Percentiles rank a stretch among this genome's conserved stretches.
Evolutionary conservation across 2,888 invertebrate genomes (phyloP).

Genomic region (Callinectes sapidus): DNA sequence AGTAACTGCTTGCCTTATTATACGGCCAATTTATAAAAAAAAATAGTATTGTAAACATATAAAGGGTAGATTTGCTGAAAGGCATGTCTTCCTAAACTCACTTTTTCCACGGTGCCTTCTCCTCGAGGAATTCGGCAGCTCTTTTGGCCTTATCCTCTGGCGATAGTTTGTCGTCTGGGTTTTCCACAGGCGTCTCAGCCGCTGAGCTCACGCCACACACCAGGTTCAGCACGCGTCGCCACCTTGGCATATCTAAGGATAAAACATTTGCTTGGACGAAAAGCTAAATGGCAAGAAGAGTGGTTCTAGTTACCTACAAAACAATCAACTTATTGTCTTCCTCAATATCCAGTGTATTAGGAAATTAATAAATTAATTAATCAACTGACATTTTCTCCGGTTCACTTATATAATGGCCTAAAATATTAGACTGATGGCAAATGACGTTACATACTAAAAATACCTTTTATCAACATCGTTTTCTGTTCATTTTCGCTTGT

Average conservation of each 20-base stretch:
- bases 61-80: not conserved
- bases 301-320: not conserved
- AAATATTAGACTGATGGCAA: no score
- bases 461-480: no score
- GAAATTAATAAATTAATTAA: no score
- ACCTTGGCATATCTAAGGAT: slow-evolving; percentile 39
- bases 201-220: slow-evolving; percentile 51
- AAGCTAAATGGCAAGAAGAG: not conserved
- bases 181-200: not conserved
- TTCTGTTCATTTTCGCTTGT: no score
- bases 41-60: not conserved
- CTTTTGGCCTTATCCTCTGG: slow-evolving; percentile 54
- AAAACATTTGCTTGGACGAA: no score
- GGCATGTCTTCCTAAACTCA: slow-evolving; percentile 2
- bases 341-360: no score
- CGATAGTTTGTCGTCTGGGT: slow-evolving; percentile 40
- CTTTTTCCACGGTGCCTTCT: slow-evolving; percentile 57
- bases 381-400: no score
- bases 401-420: no score
- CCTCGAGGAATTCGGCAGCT: slow-evolving; percentile 57
- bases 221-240: slow-evolving; percentile 46
- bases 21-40: not conserved
- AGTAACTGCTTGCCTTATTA: not conserved
- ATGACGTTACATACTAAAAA: no score
- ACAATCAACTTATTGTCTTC: no score